A percentile compares a stretch with the other conserved stretches of the same genome.
Evolutionary conservation across 2,113 vertebrate genomes (phyloP).

Genomic region (Epinephelus cyanopodus): DNA sequence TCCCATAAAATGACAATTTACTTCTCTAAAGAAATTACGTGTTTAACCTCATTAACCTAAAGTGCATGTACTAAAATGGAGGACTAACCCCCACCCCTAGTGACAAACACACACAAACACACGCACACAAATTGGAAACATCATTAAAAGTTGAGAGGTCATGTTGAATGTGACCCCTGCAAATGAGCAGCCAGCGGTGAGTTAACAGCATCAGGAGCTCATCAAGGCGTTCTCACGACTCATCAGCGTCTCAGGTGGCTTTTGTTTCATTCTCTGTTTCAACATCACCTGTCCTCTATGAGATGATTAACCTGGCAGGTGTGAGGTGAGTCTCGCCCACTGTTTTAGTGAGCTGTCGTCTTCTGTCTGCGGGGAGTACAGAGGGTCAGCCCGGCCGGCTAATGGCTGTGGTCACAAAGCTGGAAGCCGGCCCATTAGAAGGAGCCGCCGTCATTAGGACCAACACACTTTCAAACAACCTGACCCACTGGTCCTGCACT

Average conservation of each 20-base stretch:
- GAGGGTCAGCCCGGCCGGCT: slow-evolving; percentile 65
- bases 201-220: slow-evolving; percentile 53
- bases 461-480: slow-evolving; percentile 67
- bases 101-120: slow-evolving; percentile 23
- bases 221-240: slow-evolving; percentile 43
- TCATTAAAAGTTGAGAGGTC: slow-evolving; percentile 71
- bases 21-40: slow-evolving; percentile 71
- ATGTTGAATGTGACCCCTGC: slow-evolving; percentile 62
- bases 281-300: slow-evolving; percentile 61
- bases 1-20: slow-evolving; percentile 73
- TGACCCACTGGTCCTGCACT: slow-evolving; percentile 67
- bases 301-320: slow-evolving; percentile 79
- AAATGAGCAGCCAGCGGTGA: slow-evolving; percentile 59
- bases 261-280: slow-evolving; percentile 42
- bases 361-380: slow-evolving; percentile 62
- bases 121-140: slow-evolving; percentile 58
- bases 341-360: slow-evolving; percentile 67
- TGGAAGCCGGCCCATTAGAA: slow-evolving; percentile 74
- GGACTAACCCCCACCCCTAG: slow-evolving; percentile 42
- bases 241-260: slow-evolving; percentile 38
- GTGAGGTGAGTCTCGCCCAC: slow-evolving; percentile 64
- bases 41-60: slow-evolving; percentile 84
- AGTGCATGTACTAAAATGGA: slow-evolving; percentile 65
- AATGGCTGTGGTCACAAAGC: slow-evolving; percentile 71
- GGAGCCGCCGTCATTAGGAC: slow-evolving; percentile 69